Base-by-base conservation (phyloP, 2,888 invertebrate genomes). In the Trichogramma dendrolimi region DNA sequence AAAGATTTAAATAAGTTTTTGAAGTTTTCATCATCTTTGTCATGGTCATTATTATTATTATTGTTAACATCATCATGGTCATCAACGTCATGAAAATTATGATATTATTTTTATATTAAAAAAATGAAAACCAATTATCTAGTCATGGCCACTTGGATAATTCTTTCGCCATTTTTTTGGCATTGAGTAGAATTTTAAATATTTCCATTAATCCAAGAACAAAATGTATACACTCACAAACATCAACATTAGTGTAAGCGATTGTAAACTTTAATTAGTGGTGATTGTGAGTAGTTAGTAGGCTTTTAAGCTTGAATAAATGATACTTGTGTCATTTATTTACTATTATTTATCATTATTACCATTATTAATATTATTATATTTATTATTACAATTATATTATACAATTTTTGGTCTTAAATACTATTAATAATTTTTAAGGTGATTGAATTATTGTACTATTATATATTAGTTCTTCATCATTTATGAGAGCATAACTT, bases 141-240 rank as follows among this genome's bases (percentile, higher is more conserved):
- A 79, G 79, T 79, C 79, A 78, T 77, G 79, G 79, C 78, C 79
- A 78, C 79, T 76, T 71, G 71, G 75, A 68, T 63, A 27, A 27
- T 27, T 27, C 27, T 2, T 27, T 27, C 27, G 27, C 27, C 27
- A 27, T 27, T 27, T 2, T 27, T 27, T 27, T 27, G 27, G 27
- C 27, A 27, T 27, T 27, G 27, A 27, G 27, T 27, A 27, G 27
- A 3, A 27, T 27, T 27, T 27, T 27, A 27, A 27, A 27, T 27
- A 27, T 27, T 27, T 27, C 27, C 27, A 27, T 27, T 27, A 27
- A 27, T 27, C 27, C 27, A 27, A 27, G 27, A 27, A 27, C 27
- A 27, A 27, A 27, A 27, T 27, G 27, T 27, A 27, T 27, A 27
- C 27, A 27, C 27, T 27, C 27, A 2, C 27, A 27, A 27, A 27